Base-by-base conservation (phyloP, 2,797 vertebrate genomes). In the Nyctalus aviator region DNA sequence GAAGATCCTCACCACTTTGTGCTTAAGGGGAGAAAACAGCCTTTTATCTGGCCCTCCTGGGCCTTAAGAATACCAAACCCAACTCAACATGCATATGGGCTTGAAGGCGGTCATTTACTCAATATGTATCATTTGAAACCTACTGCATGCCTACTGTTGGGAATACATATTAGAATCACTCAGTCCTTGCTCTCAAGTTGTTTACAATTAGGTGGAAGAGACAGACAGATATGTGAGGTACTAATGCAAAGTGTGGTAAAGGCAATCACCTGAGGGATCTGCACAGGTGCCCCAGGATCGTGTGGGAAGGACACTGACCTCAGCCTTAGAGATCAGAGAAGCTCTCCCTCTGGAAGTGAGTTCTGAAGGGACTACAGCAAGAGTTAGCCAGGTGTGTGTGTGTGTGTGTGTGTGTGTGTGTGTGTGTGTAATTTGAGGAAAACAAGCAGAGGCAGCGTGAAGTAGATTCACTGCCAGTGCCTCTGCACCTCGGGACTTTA, bases 101-200 rank as follows among this genome's bases (percentile, higher is more conserved):
- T 35, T 71, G 4, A 27, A 18, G 44, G 5, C 5, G 3, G 32
- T 76, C 46, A 64, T 44, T 91, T 37, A 64, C 32, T 64, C 37
- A 78, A 72, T 9, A 59, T 0, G 0, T 18, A 79, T 30, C 30
- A 41, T 66, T 66, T 53, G 78, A 30, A 35, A 37, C 27, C 48
- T 57, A 25, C 15, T 77, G 6, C 77, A 17, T 71, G 64, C 30
- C 73, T 64, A 25, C 15, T n/a, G 15, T 21, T 66, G 20, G 50
- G 41, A 41, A 32, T 48, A 71, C 13, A 68, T 32, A 37, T 11
- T 55, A 30, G 53, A 62, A 44, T 77, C 37, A 78, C 8, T 25
- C 12, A 62, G 18, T 73, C n/a, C 69, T 93, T 32, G 21, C 75
- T 96, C 85, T 92, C 44, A 94, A 73, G 23, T 44, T 59, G 35